These are phyloP conservation scores for Panurus biarmicus DNA, from an alignment of 2,113 vertebrate genomes.

Conservation along the genomic window DNA sequence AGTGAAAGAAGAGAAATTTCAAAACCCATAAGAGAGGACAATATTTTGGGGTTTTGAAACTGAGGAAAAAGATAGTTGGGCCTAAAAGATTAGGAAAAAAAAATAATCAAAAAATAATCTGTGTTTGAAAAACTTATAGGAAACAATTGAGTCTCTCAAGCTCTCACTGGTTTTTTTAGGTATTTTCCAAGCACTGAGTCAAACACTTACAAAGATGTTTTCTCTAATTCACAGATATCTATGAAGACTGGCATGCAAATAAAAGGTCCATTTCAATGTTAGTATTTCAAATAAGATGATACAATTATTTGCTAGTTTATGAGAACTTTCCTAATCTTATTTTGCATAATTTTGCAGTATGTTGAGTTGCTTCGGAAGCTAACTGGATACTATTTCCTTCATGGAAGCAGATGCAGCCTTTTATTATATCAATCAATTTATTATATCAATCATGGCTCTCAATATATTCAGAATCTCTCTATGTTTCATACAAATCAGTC, in stretches of 20 bases:
- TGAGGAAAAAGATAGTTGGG: background rate
- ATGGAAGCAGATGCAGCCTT: background rate
- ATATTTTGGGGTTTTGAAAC: background rate
- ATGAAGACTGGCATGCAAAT: background rate
- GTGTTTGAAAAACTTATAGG: background rate
- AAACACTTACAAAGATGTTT: background rate
- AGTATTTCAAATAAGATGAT: background rate
- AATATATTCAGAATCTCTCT: conserved; percentile 20
- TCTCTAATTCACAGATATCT: background rate
- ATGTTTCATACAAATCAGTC: conserved; percentile 37
- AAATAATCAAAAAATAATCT: background rate
- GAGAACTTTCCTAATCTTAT: background rate
- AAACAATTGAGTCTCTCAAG: background rate
- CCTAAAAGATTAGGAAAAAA: background rate
- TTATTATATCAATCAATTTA: conserved; percentile 41
- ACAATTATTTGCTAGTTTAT: background rate
- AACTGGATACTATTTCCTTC: background rate
- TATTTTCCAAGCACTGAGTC: background rate
- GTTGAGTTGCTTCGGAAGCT: background rate
- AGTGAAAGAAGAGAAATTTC: background rate
- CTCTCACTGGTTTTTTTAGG: background rate
- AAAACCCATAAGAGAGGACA: background rate
- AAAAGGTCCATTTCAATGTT: background rate
- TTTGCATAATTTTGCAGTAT: background rate
- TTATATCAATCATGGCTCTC: conserved; percentile 6